A percentile compares a stretch with the other conserved stretches of the same genome.
These are phyloP conservation scores for Molossus alvarezi DNA, from an alignment of 2,797 vertebrate species.

Conservation along the genomic window DNA sequence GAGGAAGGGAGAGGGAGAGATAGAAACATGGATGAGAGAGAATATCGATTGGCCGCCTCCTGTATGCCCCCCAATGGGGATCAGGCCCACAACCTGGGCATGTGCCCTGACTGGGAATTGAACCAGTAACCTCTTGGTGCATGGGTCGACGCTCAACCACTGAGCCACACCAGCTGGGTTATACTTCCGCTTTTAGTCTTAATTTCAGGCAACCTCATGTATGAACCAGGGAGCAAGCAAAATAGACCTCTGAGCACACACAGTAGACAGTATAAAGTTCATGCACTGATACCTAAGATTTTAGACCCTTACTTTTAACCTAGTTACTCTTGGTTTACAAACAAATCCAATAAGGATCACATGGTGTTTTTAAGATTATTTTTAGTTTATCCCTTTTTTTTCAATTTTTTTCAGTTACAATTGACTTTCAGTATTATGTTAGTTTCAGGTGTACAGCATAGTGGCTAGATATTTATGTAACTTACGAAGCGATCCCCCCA, in stretches of 20 bases:
- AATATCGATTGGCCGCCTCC: no score
- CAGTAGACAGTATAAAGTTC: not conserved
- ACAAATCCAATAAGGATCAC: not conserved
- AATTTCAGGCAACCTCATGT: not conserved
- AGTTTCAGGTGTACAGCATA: not conserved
- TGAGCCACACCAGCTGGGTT: not conserved
- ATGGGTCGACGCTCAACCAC: no score
- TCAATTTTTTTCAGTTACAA: not conserved
- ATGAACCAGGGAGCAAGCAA: conserved; percentile 2
- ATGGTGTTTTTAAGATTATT: not conserved
- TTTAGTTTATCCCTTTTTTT: not conserved
- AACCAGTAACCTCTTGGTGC: no score
- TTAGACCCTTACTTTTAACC: conserved; percentile 41
- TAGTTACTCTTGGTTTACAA: conserved; percentile 50
- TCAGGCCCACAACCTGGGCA: no score
- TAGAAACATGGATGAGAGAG: no score
- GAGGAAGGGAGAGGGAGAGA: no score
- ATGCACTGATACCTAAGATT: not conserved
- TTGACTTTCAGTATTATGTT: not conserved
- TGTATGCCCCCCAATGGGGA: no score
- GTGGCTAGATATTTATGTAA: not conserved
- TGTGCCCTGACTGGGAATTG: no score
- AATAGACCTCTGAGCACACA: not conserved
- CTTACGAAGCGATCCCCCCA: not conserved
- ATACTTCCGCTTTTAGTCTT: not conserved